Evolutionary conservation across 2,888 invertebrate species (phyloP).

Genomic region (Ectobius pallidus): DNA sequence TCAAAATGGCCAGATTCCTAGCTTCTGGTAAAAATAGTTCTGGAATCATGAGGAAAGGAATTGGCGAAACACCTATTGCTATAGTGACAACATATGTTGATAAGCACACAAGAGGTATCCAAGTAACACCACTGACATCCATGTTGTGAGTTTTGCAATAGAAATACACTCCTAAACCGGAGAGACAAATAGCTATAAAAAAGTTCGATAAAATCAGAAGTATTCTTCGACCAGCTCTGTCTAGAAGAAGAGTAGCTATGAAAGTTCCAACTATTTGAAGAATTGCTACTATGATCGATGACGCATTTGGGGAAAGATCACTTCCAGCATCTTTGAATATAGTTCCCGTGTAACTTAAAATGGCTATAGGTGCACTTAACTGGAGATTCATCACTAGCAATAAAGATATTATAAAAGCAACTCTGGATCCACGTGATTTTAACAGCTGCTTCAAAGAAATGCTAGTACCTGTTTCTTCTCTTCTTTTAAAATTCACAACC

Average conservation of each 20-base stretch:
- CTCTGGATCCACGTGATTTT: constrained; percentile 51
- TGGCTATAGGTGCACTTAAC: constrained; percentile 55
- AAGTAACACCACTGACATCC: constrained; percentile 32
- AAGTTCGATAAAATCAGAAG: constrained; percentile 56
- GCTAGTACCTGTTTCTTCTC: constrained; percentile 36
- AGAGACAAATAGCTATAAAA: constrained; percentile 49
- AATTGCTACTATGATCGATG: constrained; percentile 55
- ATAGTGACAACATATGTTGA: constrained; percentile 33
- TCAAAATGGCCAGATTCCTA: constrained; percentile 29
- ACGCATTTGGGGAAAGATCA: constrained; percentile 47
- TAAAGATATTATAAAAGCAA: constrained; percentile 52
- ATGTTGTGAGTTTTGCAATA: constrained; percentile 45
- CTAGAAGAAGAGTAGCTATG: constrained; percentile 50
- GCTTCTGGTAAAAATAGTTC: constrained; percentile 38
- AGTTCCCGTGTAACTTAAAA: constrained; percentile 52
- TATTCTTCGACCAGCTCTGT: constrained; percentile 56
- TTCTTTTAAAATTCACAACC: constrained; percentile 48
- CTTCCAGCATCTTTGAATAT: constrained; percentile 51
- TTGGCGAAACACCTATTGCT: constrained; percentile 31
- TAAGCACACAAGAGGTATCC: constrained; percentile 33
- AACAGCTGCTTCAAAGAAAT: constrained; percentile 50
- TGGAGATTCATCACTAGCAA: constrained; percentile 56
- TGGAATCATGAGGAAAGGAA: constrained; percentile 34
- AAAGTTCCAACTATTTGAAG: constrained; percentile 52
- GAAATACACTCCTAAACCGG: constrained; percentile 50